Evolutionary conservation across 2,113 vertebrate genomes (phyloP).

Genomic region (Grammomys surdaster): DNA sequence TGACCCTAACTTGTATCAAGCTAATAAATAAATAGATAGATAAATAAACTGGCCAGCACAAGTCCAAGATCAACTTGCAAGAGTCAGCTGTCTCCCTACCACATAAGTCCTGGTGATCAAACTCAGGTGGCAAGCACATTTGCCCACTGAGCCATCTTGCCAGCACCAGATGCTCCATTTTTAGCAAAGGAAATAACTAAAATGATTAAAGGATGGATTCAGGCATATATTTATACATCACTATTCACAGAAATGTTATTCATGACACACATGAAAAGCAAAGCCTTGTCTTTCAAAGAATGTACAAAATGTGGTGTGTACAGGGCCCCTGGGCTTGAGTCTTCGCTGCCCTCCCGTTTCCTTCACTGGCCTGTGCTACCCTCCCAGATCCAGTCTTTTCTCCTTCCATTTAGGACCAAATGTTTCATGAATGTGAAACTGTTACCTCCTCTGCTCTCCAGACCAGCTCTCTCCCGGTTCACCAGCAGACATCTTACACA

Average conservation of each 20-base stretch:
- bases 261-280: neutral
- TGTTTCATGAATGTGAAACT: neutral
- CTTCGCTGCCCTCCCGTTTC: neutral
- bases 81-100: too few relatives aligned
- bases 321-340: neutral
- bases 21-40: neutral
- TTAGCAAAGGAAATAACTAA: neutral
- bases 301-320: neutral
- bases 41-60: too few relatives aligned
- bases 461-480: neutral
- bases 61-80: too few relatives aligned
- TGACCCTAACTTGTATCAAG: neutral
- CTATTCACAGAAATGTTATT: neutral
- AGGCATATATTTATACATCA: neutral
- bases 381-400: neutral
- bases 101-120: too few relatives aligned
- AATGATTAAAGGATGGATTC: neutral
- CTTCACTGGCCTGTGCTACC: neutral
- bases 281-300: neutral
- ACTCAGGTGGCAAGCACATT: neutral
- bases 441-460: neutral
- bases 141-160: neutral
- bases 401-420: neutral
- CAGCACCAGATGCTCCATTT: neutral
- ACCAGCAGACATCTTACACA: neutral